Evolutionary conservation across 1,140 invertebrate species (phyloP), one percentile per base, ranked within the genome.

Genomic region (Eumeta japonica): DNA sequence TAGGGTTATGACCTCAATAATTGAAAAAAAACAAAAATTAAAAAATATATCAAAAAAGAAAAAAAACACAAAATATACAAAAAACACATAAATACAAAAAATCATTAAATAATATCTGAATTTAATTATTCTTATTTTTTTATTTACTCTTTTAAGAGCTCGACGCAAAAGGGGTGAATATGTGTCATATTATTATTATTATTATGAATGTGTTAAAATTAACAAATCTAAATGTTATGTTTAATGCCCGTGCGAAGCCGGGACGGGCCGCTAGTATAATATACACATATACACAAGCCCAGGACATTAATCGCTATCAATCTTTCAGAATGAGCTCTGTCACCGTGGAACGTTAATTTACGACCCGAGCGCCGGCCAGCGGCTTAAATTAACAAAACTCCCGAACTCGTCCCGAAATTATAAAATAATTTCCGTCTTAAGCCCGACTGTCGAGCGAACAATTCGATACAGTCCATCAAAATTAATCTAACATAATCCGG

Each of bases 401-500:
- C n/a, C 20, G n/a, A 7, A 5, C 20, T 24, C n/a, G n/a, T 24
- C n/a, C 41, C 50, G 52, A 55, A 62, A 58, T 65, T 62, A 62
- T 61, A 48, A 62, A 62, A 71, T 67, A 56, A 64, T 65, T 66
- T 65, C 45, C 35, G 43, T 48, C 55, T 52, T 46, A 55, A 61
- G 62, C 49, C 56, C 51, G 39, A 28, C 63, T 66, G 68, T 73
- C 63, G 62, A 53, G 58, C 56, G 51, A 66, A 65, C 61, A 68
- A 70, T 70, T 63, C 53, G 50, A 43, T 58, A 46, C 58, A 66
- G 65, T 73, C 63, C 62, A 70, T 73, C 68, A 70, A 62, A 68
- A 73, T 73, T 73, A 73, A 73, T 73, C 58, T 68, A 70, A 59
- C 64, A 56, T 62, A 61, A 66, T 63, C 56, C 62, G 24, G 35